phyloP scores from a whole-genome alignment of 2,888 invertebrate species.

The Zygogramma bicolorata region DNA sequence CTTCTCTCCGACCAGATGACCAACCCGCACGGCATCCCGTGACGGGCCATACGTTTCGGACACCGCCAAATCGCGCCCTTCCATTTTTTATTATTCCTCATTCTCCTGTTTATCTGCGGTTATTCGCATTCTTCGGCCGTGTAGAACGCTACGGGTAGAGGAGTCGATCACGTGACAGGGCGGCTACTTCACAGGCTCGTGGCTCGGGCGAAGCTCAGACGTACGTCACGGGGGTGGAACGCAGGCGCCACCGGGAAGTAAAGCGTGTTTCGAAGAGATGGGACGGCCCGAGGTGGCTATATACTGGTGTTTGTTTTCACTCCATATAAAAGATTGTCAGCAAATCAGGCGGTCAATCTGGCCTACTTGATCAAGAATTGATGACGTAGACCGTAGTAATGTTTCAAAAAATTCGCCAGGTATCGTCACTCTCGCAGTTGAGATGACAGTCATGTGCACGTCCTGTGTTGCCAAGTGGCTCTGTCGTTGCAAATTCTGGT shows the following conservation, averaged over 20 bases:
- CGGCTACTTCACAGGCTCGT: constrained; percentile 55
- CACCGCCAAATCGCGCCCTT: constrained; percentile 20
- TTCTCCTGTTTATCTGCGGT: constrained; percentile 51
- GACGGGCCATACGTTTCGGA: constrained; percentile 20
- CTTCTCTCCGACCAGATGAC: too few relatives aligned
- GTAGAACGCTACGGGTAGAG: constrained; percentile 44
- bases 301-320: too few relatives aligned
- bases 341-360: too few relatives aligned
- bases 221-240: constrained; percentile 44
- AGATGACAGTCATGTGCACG: too few relatives aligned
- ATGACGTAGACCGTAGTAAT: too few relatives aligned
- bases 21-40: constrained; percentile 10
- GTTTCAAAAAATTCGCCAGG: too few relatives aligned
- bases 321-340: too few relatives aligned
- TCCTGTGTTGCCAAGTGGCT: too few relatives aligned
- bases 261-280: constrained; percentile 25
- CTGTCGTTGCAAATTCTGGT: too few relatives aligned
- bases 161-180: constrained; percentile 57
- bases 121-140: constrained; percentile 53
- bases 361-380: too few relatives aligned
- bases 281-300: too few relatives aligned
- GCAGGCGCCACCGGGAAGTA: constrained; percentile 43
- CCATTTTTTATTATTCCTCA: constrained; percentile 40
- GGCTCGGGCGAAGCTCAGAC: constrained; percentile 41
- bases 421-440: too few relatives aligned